A percentile compares a stretch with the other conserved stretches of the same genome.
Conservation (phyloP, 2,797 vertebrate genomes). For the Eupleurogrammus muticus region DNA sequence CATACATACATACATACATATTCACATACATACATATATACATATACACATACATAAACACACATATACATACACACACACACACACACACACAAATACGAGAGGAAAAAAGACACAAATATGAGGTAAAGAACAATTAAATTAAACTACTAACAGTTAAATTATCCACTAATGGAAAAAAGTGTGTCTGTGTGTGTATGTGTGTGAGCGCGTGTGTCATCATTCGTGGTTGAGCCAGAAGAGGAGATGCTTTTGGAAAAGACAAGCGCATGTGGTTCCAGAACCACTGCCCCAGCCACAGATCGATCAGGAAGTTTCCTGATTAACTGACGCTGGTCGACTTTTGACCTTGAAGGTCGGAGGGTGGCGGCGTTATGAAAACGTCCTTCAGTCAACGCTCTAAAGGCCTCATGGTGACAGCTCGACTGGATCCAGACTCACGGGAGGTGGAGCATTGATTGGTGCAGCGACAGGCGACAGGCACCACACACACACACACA, state of each 20-base stretch:
- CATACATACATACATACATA: too few relatives aligned
- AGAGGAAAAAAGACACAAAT: too few relatives aligned
- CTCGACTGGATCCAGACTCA: constrained; percentile 58
- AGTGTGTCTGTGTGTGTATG: constrained; percentile 5
- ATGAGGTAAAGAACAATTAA: too few relatives aligned
- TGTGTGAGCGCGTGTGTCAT: constrained; percentile 28
- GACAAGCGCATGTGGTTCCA: constrained; percentile 31
- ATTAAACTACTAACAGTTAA: too few relatives aligned
- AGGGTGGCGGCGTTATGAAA: constrained; percentile 53
- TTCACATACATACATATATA: too few relatives aligned
- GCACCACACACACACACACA: constrained; percentile 37
- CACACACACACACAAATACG: too few relatives aligned
- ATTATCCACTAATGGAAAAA: too few relatives aligned
- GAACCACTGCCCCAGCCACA: constrained; percentile 5
- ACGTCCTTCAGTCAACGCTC: constrained; percentile 55
- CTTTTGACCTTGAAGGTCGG: constrained; percentile 68
- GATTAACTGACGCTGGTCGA: constrained; percentile 56
- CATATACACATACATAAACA: too few relatives aligned
- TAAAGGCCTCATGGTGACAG: constrained; percentile 61
- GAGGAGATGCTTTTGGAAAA: constrained; percentile 11
- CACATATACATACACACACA: too few relatives aligned
- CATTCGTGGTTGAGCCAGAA: constrained; percentile 20
- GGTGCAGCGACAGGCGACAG: constrained; percentile 47
- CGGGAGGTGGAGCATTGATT: constrained; percentile 72
- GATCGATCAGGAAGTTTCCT: constrained; percentile 49